Percentiles rank a stretch among this genome's conserved stretches.
Conservation (phyloP, 2,113 vertebrate species). For the Lethenteron reissneri region DNA sequence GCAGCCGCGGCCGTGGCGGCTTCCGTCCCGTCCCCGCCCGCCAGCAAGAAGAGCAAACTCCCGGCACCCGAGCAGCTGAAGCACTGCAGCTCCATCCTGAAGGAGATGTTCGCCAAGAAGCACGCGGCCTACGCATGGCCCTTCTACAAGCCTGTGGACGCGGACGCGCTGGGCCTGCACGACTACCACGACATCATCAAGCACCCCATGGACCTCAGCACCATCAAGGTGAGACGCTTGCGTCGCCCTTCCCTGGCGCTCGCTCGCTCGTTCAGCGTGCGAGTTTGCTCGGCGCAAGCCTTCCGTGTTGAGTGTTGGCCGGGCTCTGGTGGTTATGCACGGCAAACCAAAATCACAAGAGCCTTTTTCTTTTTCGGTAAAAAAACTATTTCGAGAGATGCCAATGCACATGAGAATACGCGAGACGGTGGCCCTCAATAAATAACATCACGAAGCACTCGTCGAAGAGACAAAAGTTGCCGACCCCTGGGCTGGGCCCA, state of each 20-base stretch:
- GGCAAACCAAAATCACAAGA: too few relatives aligned
- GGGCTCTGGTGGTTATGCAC: too few relatives aligned
- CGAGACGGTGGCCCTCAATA: too few relatives aligned
- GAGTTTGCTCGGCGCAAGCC: too few relatives aligned
- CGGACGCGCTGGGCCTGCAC: slow-evolving; percentile 50
- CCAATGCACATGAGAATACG: too few relatives aligned
- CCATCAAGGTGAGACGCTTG: slow-evolving; percentile 40
- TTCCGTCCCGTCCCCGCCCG: slow-evolving; percentile 24
- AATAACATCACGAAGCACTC: too few relatives aligned
- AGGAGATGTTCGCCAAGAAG: slow-evolving; percentile 73
- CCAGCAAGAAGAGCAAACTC: slow-evolving; percentile 51
- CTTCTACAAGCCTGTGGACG: slow-evolving; percentile 81
- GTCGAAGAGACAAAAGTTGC: too few relatives aligned
- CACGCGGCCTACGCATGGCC: slow-evolving; percentile 78
- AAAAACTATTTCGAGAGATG: too few relatives aligned
- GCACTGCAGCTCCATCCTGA: slow-evolving; percentile 67
- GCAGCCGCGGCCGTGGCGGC: slow-evolving; percentile 1
- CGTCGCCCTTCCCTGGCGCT: background rate
- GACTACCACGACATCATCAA: slow-evolving; percentile 92
- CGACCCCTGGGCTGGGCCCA: too few relatives aligned
- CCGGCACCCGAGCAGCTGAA: slow-evolving; percentile 53
- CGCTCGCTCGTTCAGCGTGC: too few relatives aligned
- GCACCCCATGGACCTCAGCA: slow-evolving; percentile 83
- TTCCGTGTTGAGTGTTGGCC: too few relatives aligned
- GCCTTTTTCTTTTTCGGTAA: too few relatives aligned